Evolutionary conservation across 1,140 invertebrate species (phyloP).

Genomic region (Drosophila kanapiae): DNA sequence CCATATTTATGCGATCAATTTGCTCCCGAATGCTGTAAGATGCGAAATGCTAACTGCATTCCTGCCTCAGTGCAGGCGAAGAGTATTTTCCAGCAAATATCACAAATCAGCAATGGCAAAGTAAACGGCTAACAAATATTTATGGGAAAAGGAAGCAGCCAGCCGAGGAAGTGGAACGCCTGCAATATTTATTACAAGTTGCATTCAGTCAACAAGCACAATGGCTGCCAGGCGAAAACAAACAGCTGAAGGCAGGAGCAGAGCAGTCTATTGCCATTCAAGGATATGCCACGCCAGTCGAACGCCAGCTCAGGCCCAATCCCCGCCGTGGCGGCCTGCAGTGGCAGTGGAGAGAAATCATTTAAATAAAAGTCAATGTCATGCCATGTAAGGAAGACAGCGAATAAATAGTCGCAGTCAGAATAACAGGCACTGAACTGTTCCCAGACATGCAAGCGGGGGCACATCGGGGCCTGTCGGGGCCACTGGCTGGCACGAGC

Average conservation of each 20-base stretch:
- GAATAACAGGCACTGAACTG: slow-evolving; percentile 40
- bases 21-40: slow-evolving; percentile 26
- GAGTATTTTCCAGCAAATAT: slow-evolving; percentile 79
- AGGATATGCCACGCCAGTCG: slow-evolving; percentile 34
- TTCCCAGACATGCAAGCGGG: slow-evolving; percentile 32
- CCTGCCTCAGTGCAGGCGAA: slow-evolving; percentile 32
- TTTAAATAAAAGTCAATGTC: slow-evolving; percentile 84
- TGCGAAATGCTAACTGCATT: slow-evolving; percentile 42
- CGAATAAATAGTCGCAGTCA: slow-evolving; percentile 71
- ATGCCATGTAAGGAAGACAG: slow-evolving; percentile 78
- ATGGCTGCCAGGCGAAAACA: slow-evolving; percentile 68
- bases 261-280: slow-evolving; percentile 74
- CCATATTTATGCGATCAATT: slow-evolving; percentile 67
- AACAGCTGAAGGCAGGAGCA: slow-evolving; percentile 49
- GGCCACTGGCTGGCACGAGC: slow-evolving; percentile 35
- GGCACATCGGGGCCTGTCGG: not conserved
- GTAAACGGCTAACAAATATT: slow-evolving; percentile 83
- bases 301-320: slow-evolving; percentile 1
- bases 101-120: slow-evolving; percentile 78
- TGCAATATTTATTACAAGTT: slow-evolving; percentile 83
- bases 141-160: slow-evolving; percentile 59
- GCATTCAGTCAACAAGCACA: slow-evolving; percentile 71
- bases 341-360: slow-evolving; percentile 67
- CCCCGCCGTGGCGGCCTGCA: slow-evolving; percentile 44
- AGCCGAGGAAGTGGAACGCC: slow-evolving; percentile 39